Evolutionary conservation across 2,797 vertebrate genomes (phyloP).

Genomic region (Gallinago solitaria): DNA sequence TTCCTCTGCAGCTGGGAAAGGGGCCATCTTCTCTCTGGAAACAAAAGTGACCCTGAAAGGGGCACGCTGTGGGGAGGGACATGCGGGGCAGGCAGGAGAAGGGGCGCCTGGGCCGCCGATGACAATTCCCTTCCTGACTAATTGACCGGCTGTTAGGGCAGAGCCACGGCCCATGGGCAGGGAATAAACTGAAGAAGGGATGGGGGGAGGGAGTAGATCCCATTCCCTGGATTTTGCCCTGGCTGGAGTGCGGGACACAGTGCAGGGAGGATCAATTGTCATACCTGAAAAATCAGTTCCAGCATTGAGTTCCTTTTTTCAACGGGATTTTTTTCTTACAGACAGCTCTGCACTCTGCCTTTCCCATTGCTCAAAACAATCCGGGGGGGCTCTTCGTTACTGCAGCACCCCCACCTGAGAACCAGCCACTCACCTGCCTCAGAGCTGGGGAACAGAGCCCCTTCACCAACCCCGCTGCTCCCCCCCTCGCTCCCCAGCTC

Average conservation of each 20-base stretch:
- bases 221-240: not conserved
- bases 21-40: not conserved
- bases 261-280: not conserved
- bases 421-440: not conserved
- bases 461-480: not conserved
- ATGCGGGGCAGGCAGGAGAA: not conserved
- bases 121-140: not conserved
- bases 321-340: not conserved
- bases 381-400: not conserved
- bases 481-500: not conserved
- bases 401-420: not conserved
- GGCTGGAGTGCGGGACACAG: no score
- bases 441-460: not conserved
- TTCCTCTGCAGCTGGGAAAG: no score
- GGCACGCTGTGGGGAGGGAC: not conserved
- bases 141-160: not conserved
- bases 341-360: not conserved
- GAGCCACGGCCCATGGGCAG: not conserved
- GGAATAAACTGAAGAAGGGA: not conserved
- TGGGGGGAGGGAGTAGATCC: not conserved
- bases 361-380: not conserved
- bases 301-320: not conserved
- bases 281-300: not conserved
- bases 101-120: not conserved
- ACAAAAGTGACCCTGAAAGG: fast-evolving